A percentile compares a stretch with the other conserved stretches of the same genome.
phyloP scores from a whole-genome alignment of 2,888 invertebrate genomes.

The Drosophila recens region DNA sequence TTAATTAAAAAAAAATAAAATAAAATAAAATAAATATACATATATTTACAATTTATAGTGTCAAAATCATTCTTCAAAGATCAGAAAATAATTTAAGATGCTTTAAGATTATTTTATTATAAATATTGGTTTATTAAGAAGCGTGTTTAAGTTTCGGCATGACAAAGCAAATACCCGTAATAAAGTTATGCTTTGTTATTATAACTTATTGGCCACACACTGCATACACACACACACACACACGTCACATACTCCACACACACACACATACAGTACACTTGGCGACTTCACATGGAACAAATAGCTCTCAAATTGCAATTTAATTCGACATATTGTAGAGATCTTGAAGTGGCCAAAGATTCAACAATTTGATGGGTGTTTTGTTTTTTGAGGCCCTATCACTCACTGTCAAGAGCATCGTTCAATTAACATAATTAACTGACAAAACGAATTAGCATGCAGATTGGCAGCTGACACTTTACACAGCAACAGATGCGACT shows the following conservation, averaged over 20 bases:
- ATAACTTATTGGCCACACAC: constrained; percentile 7
- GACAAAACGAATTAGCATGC: constrained; percentile 69
- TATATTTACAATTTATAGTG: too few relatives aligned
- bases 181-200: constrained; percentile 9
- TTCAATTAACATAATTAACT: constrained; percentile 82
- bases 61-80: not conserved
- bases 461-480: constrained; percentile 64
- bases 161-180: not conserved
- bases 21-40: too few relatives aligned
- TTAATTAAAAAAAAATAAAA: too few relatives aligned
- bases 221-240: not conserved
- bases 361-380: constrained; percentile 54
- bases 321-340: constrained; percentile 69
- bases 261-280: not conserved
- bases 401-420: constrained; percentile 82
- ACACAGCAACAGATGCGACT: constrained; percentile 29
- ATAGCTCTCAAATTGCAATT: constrained; percentile 71
- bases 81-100: not conserved
- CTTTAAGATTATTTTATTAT: constrained; percentile 1
- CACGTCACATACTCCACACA: not conserved
- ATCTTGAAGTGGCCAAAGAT: constrained; percentile 60
- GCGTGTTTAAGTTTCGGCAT: constrained; percentile 35
- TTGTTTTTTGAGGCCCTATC: constrained; percentile 64
- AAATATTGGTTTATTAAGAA: constrained; percentile 16
- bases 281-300: constrained; percentile 33